phyloP scores from a whole-genome alignment of 2,888 invertebrate species.

The Pristionchus japonicus region DNA sequence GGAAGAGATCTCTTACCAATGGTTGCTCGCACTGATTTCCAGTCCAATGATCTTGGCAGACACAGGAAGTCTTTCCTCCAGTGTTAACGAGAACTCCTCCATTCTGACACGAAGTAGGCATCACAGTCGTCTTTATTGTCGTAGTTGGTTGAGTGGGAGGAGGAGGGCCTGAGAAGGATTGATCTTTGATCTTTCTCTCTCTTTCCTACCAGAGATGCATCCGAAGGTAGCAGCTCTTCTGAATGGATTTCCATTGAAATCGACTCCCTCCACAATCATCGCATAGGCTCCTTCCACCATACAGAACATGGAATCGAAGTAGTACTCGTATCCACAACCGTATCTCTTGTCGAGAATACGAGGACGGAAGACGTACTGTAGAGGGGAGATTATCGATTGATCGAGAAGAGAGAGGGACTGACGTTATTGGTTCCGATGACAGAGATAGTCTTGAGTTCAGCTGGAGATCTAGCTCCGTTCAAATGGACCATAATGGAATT shows the following conservation, averaged over 20 bases:
- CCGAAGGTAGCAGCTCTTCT: conserved; percentile 23
- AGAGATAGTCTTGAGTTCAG: conserved; percentile 8
- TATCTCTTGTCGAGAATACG: conserved; percentile 39
- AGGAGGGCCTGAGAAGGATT: neutral
- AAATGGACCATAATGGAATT: conserved; percentile 32
- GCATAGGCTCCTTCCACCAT: conserved; percentile 10
- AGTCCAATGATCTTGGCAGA: conserved; percentile 42
- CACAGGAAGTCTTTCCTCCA: neutral
- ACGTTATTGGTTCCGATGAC: conserved; percentile 33
- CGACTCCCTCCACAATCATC: conserved; percentile 33
- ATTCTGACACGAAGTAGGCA: conserved; percentile 5
- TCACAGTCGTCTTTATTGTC: neutral
- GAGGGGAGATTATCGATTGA: neutral
- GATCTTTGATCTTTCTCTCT: neutral
- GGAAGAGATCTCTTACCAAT: neutral
- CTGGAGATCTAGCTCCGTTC: neutral
- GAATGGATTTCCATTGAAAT: conserved; percentile 41
- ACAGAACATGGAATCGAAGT: conserved; percentile 46
- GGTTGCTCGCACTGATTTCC: neutral
- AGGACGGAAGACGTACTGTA: conserved; percentile 44
- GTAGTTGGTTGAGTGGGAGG: neutral
- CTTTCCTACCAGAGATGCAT: neutral
- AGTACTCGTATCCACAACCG: conserved; percentile 42
- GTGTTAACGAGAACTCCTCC: neutral
- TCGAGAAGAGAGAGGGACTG: neutral